phyloP scores from a whole-genome alignment of 1,140 invertebrate genomes.

The Muscidifurax raptorellus region DNA sequence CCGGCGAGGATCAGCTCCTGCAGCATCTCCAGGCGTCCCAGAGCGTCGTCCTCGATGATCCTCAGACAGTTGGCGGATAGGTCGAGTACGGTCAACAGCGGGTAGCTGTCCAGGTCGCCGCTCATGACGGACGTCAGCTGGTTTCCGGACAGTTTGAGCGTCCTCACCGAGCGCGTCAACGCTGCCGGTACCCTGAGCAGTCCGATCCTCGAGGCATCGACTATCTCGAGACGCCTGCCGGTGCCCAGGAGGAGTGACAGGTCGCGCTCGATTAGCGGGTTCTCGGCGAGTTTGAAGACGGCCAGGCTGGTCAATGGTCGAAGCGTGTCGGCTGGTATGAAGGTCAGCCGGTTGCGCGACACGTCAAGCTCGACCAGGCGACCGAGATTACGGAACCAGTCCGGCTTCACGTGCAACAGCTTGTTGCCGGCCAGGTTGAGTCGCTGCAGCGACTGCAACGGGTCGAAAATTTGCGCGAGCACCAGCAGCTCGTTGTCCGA shows the following conservation, averaged over 20 bases:
- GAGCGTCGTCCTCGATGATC: constrained; percentile 89
- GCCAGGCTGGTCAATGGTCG: constrained; percentile 85
- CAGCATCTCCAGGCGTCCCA: constrained; percentile 88
- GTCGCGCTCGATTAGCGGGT: constrained; percentile 80
- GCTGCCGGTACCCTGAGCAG: constrained; percentile 87
- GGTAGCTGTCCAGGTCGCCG: constrained; percentile 93
- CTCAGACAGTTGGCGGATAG: constrained; percentile 87
- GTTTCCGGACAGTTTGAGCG: constrained; percentile 87
- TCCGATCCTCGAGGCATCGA: constrained; percentile 88
- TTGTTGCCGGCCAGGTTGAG: constrained; percentile 84
- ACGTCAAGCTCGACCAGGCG: constrained; percentile 87
- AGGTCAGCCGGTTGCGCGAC: constrained; percentile 83
- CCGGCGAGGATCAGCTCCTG: constrained; percentile 86
- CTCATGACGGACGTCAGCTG: constrained; percentile 83
- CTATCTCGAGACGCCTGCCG: constrained; percentile 83
- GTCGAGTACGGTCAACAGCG: constrained; percentile 86
- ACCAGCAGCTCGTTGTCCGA: constrained; percentile 79
- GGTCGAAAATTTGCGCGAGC: constrained; percentile 77
- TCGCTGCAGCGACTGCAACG: constrained; percentile 80
- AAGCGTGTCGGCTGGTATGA: constrained; percentile 83
- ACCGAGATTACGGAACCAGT: constrained; percentile 80
- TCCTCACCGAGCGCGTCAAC: constrained; percentile 88
- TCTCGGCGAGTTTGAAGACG: constrained; percentile 85
- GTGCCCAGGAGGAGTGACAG: constrained; percentile 81
- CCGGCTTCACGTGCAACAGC: constrained; percentile 77